Conservation (phyloP, 2,797 vertebrate species). For the Aratinga solstitialis region DNA sequence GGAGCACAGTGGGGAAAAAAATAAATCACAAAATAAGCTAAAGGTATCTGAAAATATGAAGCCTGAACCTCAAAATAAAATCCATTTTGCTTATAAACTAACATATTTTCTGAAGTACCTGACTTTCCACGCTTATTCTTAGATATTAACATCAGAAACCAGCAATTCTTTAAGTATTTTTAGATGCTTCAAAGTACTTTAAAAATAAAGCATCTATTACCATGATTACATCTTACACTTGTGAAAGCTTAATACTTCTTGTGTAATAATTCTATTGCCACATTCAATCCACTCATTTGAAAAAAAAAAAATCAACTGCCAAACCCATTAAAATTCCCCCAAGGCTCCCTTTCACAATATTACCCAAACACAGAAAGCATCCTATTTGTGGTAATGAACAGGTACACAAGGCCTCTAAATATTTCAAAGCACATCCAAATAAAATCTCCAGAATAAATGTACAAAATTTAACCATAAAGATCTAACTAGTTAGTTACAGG, state of each 20-base stretch:
- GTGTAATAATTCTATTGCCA: neutral
- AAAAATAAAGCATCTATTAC: neutral
- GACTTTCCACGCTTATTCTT: neutral
- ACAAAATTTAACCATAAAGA: neutral
- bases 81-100: neutral
- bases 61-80: neutral
- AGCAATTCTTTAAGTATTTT: neutral
- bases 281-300: neutral
- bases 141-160: neutral
- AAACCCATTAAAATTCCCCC: neutral
- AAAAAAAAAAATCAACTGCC: neutral
- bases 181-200: neutral
- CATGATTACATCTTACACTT: neutral
- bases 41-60: neutral
- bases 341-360: neutral
- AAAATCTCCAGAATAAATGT: neutral
- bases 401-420: neutral
- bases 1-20: rapidly evolving
- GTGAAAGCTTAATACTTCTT: neutral
- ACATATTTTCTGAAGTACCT: neutral
- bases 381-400: neutral
- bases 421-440: neutral
- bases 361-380: neutral
- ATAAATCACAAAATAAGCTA: neutral
- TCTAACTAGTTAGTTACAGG: neutral